Conservation (phyloP, 2,113 vertebrate genomes). For the Dinomys branickii region DNA sequence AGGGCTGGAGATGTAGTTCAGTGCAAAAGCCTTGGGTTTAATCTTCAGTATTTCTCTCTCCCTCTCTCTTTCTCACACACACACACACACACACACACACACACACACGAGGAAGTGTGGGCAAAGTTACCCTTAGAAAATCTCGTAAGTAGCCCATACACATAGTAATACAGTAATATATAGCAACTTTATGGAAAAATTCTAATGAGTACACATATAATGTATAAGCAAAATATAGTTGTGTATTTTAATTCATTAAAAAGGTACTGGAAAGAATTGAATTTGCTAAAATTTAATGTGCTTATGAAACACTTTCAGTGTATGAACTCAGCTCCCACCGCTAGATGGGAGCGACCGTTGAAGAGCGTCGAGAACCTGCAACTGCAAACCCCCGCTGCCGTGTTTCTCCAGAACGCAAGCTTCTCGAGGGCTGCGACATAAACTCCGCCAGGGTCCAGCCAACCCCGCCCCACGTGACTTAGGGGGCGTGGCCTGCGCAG, state of each 20-base stretch:
- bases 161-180: not conserved
- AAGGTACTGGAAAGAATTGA: not conserved
- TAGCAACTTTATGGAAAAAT: not conserved
- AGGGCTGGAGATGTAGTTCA: not conserved
- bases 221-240: not conserved
- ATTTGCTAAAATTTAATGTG: constrained; percentile 48
- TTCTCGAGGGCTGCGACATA: accelerated
- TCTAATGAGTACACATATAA: constrained; percentile 9
- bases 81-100: not conserved
- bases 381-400: accelerated
- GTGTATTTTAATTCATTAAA: constrained; percentile 23
- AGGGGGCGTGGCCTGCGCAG: not conserved
- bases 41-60: not conserved
- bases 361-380: not conserved
- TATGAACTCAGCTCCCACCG: not conserved
- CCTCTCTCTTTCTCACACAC: not conserved
- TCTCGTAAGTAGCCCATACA: not conserved
- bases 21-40: not conserved
- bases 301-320: not conserved
- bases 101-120: not conserved
- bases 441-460: not conserved
- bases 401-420: accelerated
- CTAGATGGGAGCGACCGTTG: not conserved
- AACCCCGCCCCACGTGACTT: not conserved
- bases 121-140: not conserved